These are phyloP conservation scores for Ptiloglossa arizonensis DNA, from an alignment of 1,140 invertebrate species.

Conservation along the genomic window DNA sequence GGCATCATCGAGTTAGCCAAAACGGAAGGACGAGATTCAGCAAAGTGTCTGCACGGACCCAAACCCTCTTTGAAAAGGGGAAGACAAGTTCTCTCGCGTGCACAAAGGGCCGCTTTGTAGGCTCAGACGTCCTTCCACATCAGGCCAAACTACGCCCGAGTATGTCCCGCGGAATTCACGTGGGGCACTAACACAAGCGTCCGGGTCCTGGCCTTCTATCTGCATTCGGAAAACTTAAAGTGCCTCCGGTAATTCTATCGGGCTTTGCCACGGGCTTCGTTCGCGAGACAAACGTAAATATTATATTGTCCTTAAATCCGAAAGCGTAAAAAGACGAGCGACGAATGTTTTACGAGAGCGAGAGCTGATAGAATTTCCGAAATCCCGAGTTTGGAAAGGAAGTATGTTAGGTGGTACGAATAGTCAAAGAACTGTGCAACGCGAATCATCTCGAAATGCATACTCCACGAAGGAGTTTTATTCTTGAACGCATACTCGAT, in stretches of 20 bases:
- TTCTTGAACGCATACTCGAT: too few species aligned
- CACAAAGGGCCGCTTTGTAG: constrained; percentile 48
- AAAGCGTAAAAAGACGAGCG: neutral
- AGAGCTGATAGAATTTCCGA: too few species aligned
- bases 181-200: neutral
- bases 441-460: too few species aligned
- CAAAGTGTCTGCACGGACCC: constrained; percentile 27
- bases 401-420: too few species aligned
- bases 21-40: constrained; percentile 45
- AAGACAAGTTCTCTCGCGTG: constrained; percentile 18
- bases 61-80: constrained; percentile 17
- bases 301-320: neutral
- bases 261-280: neutral
- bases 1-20: constrained; percentile 42
- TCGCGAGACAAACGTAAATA: constrained; percentile 18
- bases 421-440: too few species aligned
- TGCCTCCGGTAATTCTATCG: constrained; percentile 29
- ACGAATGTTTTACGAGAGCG: neutral
- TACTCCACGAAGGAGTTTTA: too few species aligned
- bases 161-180: constrained; percentile 40
- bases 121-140: constrained; percentile 43
- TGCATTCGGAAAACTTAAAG: constrained; percentile 32
- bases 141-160: constrained; percentile 21
- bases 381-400: too few species aligned
- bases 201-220: neutral